phyloP scores from a whole-genome alignment of 2,113 vertebrate species.

The Nyctereutes procyonoides region DNA sequence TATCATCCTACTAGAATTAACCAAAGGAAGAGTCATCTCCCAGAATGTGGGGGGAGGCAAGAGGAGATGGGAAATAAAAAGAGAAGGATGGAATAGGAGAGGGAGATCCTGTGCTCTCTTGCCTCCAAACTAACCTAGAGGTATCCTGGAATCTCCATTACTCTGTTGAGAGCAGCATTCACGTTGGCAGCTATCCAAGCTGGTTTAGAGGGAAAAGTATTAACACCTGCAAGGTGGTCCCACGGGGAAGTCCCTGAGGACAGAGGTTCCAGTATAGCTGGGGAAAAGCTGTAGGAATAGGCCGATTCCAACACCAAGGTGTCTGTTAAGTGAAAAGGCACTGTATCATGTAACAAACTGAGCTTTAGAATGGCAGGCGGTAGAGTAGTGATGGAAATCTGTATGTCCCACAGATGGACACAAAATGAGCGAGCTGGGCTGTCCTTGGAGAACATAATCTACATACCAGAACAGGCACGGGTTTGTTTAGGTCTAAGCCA shows the following conservation, averaged over 20 bases:
- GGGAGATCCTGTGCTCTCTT: background rate
- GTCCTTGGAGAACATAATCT: conserved; percentile 52
- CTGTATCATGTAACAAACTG: conserved; percentile 19
- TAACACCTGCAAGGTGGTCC: conserved; percentile 81
- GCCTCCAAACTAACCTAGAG: background rate
- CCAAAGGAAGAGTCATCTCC: background rate
- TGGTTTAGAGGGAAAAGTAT: conserved; percentile 75
- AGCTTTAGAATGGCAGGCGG: background rate
- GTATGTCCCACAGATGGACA: background rate
- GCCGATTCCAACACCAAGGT: background rate
- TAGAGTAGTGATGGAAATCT: background rate
- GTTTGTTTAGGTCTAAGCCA: conserved; percentile 77
- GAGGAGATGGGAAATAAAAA: background rate
- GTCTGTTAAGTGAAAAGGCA: conserved; percentile 55
- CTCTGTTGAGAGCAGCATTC: conserved; percentile 1
- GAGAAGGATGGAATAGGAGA: background rate
- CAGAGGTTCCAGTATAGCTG: conserved; percentile 61
- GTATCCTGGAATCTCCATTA: conserved; percentile 65
- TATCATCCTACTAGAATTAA: background rate
- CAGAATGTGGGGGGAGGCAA: background rate
- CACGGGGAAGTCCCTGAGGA: conserved; percentile 58
- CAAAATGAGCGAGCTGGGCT: conserved; percentile 45
- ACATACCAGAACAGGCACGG: conserved; percentile 54
- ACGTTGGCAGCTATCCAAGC: conserved; percentile 63
- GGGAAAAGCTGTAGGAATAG: background rate